Evolutionary conservation across 2,888 invertebrate genomes (phyloP).

Genomic region (Dryobotodes eremita): DNA sequence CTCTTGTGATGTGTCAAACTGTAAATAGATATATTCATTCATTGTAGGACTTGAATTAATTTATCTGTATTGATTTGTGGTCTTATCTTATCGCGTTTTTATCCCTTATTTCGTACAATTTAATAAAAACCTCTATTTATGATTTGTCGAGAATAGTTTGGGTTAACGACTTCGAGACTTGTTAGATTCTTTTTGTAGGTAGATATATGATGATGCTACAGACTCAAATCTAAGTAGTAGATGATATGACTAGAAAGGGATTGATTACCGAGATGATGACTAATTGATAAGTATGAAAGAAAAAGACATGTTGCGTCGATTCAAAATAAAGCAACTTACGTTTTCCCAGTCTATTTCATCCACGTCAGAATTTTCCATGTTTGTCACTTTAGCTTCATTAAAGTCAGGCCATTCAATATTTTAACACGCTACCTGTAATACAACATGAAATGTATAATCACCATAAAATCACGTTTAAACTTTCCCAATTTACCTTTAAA

Average conservation of each 20-base stretch:
- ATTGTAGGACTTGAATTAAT: conserved; percentile 28
- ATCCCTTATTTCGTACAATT: conserved; percentile 3
- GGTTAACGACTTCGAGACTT: not conserved
- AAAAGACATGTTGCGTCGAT: not conserved
- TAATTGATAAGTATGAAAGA: not conserved
- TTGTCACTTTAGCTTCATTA: not conserved
- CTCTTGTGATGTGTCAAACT: conserved; percentile 84
- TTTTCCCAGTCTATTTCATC: conserved; percentile 73
- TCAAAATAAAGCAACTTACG: conserved; percentile 69
- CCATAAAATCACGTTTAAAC: not conserved
- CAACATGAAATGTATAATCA: not conserved
- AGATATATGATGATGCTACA: not conserved
- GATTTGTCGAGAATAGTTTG: not conserved
- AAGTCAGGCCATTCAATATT: conserved; percentile 2
- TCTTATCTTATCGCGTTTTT: conserved; percentile 38
- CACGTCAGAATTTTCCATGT: conserved; percentile 64
- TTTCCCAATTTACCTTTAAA: too few species aligned
- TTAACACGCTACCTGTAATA: not conserved
- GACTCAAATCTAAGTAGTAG: not conserved
- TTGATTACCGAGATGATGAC: not conserved
- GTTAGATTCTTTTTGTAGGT: not conserved
- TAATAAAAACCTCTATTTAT: not conserved
- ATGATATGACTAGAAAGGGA: not conserved
- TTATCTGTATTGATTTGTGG: conserved; percentile 37
- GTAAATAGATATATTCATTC: conserved; percentile 63